A percentile compares a stretch with the other conserved stretches of the same genome.
Evolutionary conservation across 2,113 vertebrate genomes (phyloP).

Genomic region (Xiphophorus maculatus): DNA sequence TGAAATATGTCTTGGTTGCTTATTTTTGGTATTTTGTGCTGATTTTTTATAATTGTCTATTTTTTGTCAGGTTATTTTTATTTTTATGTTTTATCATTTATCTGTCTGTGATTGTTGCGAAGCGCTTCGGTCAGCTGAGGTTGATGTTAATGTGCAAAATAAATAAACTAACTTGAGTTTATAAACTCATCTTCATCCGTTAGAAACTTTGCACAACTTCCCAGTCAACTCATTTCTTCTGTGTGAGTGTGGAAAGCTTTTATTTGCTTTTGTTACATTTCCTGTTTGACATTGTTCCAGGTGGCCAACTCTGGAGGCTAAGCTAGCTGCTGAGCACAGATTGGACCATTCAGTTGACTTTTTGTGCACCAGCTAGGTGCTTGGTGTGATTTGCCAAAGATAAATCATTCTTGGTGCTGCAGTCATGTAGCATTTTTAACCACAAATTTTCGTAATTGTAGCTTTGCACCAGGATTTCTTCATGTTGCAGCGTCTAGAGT

Average conservation of each 20-base stretch:
- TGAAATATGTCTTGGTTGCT: too few species aligned
- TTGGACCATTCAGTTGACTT: too few species aligned
- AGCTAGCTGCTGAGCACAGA: neutral
- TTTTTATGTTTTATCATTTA: too few species aligned
- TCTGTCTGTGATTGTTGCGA: too few species aligned
- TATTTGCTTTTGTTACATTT: neutral
- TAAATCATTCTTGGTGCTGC: neutral
- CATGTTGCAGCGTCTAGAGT: neutral
- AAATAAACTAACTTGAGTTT: too few species aligned
- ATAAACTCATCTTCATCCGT: slow-evolving; percentile 41
- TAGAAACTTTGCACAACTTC: slow-evolving; percentile 16
- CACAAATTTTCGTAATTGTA: neutral
- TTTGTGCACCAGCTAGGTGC: too few species aligned
- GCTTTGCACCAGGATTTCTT: neutral
- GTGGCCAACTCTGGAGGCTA: neutral
- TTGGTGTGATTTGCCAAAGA: too few species aligned
- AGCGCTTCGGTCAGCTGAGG: too few species aligned
- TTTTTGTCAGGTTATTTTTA: too few species aligned
- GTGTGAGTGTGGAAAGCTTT: slow-evolving; percentile 6
- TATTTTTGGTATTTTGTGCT: too few species aligned
- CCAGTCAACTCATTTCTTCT: slow-evolving; percentile 27
- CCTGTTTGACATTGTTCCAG: neutral
- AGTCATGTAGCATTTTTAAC: neutral
- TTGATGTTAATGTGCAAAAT: too few species aligned
- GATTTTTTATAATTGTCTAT: too few species aligned